Base-by-base conservation (phyloP, 2,113 vertebrate genomes). In the Pachycephala philippinensis region DNA sequence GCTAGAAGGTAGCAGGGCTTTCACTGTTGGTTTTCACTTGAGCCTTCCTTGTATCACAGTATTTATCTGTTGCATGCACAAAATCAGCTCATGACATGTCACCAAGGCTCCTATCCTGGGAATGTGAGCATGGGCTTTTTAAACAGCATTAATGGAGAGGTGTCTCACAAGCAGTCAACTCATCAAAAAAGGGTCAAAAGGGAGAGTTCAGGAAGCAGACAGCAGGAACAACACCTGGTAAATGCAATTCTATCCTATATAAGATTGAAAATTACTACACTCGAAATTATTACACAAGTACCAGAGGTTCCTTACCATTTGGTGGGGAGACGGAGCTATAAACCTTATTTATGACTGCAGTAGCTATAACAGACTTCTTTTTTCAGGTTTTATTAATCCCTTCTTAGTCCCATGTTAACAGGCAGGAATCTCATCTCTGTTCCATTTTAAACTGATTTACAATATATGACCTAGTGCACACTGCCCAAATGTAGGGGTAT, bases 371-470 rank as follows among this genome's bases (percentile, higher is more conserved):
- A n/a, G 70, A 83, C 49, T 82, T 83, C 20, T 65, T 77, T 84
- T 89, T 93, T 71, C 60, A 74, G 56, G 19, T 87, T 75, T 93
- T 89, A 44, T 76, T 91, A 94, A 95, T 89, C 45, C 42, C 24
- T 71, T 56, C 87, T 52, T 75, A 66, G 50, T 76, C 17, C 71
- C 35, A 31, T 15, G 42, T 83, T 87, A 93, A 53, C 33, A 50
- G 42, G 74, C 66, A 90, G 64, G 37, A 84, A 93, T 89, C 74
- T 83, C 78, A 74, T 90, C 79, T 74, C 69, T 22, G 16, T 57
- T 82, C 70, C 60, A 64, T 84, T 93, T 77, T 75, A 59, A 89
- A 94, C 50, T 90, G 96, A 95, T 89, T 90, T 59, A 80, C 77
- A 80, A 42, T 69, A 77, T 4, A 39, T 13, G 40, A 86, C 72